Evolutionary conservation across 2,888 invertebrate species (phyloP).

Genomic region (Athalia circularis): DNA sequence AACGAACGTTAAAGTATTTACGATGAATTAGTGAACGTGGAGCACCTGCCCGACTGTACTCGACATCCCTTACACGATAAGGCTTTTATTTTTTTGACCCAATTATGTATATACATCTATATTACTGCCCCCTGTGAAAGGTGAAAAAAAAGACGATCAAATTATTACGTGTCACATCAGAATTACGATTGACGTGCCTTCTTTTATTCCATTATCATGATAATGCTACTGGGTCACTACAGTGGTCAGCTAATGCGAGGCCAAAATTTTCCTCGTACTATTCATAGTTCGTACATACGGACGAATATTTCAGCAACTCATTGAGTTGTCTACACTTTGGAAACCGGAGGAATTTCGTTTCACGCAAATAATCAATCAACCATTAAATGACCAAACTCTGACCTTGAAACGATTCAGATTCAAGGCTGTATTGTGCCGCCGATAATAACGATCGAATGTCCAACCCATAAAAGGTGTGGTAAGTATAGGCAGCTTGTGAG

Average conservation of each 20-base stretch:
- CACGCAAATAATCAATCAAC: conserved; percentile 7
- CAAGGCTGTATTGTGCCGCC: conserved; percentile 8
- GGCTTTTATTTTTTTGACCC: background rate
- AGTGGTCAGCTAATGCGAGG: too few species aligned
- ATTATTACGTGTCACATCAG: too few species aligned
- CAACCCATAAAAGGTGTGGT: too few species aligned
- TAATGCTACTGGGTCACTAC: too few species aligned
- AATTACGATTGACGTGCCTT: too few species aligned
- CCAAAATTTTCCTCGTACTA: too few species aligned
- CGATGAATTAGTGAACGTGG: conserved; percentile 4
- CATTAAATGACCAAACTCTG: conserved; percentile 22
- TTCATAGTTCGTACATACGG: too few species aligned
- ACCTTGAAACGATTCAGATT: conserved; percentile 14
- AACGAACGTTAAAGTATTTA: background rate
- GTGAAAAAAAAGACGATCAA: too few species aligned
- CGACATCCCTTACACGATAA: background rate
- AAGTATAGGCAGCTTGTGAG: background rate
- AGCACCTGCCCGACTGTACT: background rate
- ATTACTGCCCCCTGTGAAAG: too few species aligned
- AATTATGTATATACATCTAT: background rate
- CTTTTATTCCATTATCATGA: too few species aligned
- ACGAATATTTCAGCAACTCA: too few species aligned
- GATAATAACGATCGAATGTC: conserved; percentile 19
- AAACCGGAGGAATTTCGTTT: conserved; percentile 12
- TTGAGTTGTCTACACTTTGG: background rate